phyloP scores from a whole-genome alignment of 2,888 invertebrate species.

The Fragum sueziense region DNA sequence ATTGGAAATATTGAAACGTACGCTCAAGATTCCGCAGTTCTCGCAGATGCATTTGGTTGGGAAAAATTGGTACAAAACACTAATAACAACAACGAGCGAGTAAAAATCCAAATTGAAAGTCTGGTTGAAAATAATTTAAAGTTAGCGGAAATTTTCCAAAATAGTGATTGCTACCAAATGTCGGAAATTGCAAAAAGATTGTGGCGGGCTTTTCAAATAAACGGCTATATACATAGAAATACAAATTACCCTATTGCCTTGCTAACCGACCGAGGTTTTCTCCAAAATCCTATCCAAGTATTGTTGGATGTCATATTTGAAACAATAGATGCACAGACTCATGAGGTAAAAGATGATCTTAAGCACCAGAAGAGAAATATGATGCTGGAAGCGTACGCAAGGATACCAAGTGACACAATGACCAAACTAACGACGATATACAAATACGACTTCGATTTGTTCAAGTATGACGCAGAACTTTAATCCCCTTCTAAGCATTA shows the following conservation, averaged over 20 bases:
- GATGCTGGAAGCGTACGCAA: constrained; percentile 49
- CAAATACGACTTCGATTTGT: constrained; percentile 59
- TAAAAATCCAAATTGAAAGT: constrained; percentile 42
- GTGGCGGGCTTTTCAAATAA: constrained; percentile 56
- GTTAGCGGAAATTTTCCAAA: not conserved
- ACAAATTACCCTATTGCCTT: constrained; percentile 13
- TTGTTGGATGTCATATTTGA: not conserved
- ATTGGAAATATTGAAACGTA: constrained; percentile 62
- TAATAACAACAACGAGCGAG: constrained; percentile 1
- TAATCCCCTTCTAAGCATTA: no score
- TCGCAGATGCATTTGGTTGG: constrained; percentile 43
- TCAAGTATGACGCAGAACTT: constrained; percentile 41
- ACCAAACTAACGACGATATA: constrained; percentile 40
- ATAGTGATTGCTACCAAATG: constrained; percentile 34
- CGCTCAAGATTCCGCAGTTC: constrained; percentile 28
- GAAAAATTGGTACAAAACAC: constrained; percentile 5
- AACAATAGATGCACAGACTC: not conserved
- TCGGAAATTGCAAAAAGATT: constrained; percentile 44
- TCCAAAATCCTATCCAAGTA: not conserved
- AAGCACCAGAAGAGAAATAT: constrained; percentile 28
- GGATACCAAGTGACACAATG: constrained; percentile 30
- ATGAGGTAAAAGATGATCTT: not conserved
- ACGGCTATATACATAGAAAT: constrained; percentile 53
- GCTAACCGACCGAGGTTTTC: not conserved
- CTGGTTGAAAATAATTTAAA: constrained; percentile 53